Evolutionary conservation across 2,888 invertebrate species (phyloP), one percentile per base, ranked within the genome.

Genomic region (Drosophila borealis): DNA sequence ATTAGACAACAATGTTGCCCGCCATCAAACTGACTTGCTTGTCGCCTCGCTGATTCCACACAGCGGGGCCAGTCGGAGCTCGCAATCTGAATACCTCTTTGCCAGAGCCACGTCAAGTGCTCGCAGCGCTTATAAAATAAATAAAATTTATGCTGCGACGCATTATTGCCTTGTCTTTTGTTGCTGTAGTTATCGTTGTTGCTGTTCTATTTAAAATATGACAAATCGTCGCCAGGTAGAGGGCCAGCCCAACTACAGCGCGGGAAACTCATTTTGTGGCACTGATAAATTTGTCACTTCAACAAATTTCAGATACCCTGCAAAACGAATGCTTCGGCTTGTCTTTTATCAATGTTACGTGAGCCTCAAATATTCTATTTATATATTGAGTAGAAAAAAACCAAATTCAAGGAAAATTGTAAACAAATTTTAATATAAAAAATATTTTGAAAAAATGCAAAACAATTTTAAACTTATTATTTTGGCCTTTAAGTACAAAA

Each of bases 71-170:
- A 44, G 44, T 45, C 50, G 49, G 55, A 48, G 48, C 55, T 45
- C 45, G 44, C 55, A 55, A 60, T 72, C 75, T 74, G 59, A 68
- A 75, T 78, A 88, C 80, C 88, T 88, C 88, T 85, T 87, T 79
- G 77, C 55, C 50, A 51, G 60, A 71, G 60, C 68, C 74, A 70
- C 53, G 62, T 49, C 73, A 73, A 80, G 75, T 73, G 80, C 89
- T 88, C 77, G 80, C 63, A 78, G 89, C 81, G 82, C 84, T 88
- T 84, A 87, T 81, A 80, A 88, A 86, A 89, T 89, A 87, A 89
- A 89, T 85, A 85, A 84, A 85, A 85, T 86, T 88, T 88, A 87
- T 86, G 85, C 87, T 74, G 78, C 72, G 89, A 87, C 87, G 85
- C 87, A 86, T 86, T 88, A 88, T 86, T 81, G 85, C 87, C 88